Conservation (phyloP, 2,797 vertebrate genomes). For the Enteromius treurensis region DNA sequence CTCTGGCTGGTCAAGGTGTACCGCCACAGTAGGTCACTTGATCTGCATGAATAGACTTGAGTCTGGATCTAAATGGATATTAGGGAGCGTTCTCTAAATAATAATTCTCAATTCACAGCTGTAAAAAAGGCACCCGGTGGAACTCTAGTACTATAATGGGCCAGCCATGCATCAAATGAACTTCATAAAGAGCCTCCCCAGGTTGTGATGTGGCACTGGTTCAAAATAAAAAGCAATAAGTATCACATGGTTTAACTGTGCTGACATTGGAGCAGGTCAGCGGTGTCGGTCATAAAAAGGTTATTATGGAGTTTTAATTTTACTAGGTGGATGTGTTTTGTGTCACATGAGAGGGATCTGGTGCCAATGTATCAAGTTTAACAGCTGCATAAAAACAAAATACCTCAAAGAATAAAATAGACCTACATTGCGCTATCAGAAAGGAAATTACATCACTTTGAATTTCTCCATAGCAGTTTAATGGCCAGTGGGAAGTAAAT, state of each 20-base stretch:
- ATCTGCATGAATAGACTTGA: neutral
- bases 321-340: conserved; percentile 60
- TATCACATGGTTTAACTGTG: conserved; percentile 48
- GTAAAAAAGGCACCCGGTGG: conserved; percentile 31
- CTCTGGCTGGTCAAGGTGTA: neutral
- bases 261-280: conserved; percentile 53
- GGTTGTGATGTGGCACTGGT: conserved; percentile 29
- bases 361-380: conserved; percentile 59
- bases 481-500: neutral
- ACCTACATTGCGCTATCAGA: neutral
- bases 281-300: conserved; percentile 50
- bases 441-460: conserved; percentile 23
- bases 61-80: conserved; percentile 3
- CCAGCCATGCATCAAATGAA: conserved; percentile 30
- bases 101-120: conserved; percentile 19
- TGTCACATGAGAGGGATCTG: conserved; percentile 61
- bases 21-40: neutral
- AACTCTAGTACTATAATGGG: conserved; percentile 30
- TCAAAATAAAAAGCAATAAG: conserved; percentile 52
- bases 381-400: conserved; percentile 60
- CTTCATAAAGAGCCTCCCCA: conserved; percentile 40
- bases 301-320: conserved; percentile 59
- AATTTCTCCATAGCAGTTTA: neutral
- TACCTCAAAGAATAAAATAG: conserved; percentile 59
- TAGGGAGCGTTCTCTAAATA: neutral